A percentile compares a stretch with the other conserved stretches of the same genome.
phyloP scores from a whole-genome alignment of 2,888 invertebrate genomes.

The Watsonalla binaria region DNA sequence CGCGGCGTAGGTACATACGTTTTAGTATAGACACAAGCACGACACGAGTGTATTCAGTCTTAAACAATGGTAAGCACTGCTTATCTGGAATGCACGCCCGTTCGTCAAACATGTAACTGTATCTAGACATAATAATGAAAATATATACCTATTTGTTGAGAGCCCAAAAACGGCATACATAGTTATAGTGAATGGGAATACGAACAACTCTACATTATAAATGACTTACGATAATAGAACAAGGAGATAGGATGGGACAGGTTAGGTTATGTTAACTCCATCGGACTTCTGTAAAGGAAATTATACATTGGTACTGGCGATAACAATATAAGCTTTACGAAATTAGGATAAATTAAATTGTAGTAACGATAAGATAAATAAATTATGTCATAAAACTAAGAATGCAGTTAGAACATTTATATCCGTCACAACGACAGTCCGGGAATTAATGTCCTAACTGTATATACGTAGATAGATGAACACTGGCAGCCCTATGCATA shows the following conservation, averaged over 20 bases:
- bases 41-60: too few species aligned
- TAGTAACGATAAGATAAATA: too few species aligned
- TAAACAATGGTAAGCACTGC: too few species aligned
- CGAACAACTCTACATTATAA: background rate
- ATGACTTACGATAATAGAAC: conserved; percentile 35
- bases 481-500: too few species aligned
- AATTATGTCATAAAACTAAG: too few species aligned
- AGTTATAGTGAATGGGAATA: background rate
- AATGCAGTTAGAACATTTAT: background rate
- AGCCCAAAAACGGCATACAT: too few species aligned
- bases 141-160: too few species aligned
- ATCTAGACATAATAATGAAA: too few species aligned
- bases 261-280: conserved; percentile 52
- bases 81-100: too few species aligned
- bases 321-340: background rate
- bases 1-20: too few species aligned
- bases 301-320: background rate
- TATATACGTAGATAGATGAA: background rate
- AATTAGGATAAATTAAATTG: background rate
- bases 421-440: background rate
- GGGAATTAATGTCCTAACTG: background rate
- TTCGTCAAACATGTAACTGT: too few species aligned
- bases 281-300: conserved; percentile 67
- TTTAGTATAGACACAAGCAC: too few species aligned
- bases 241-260: conserved; percentile 37